These are phyloP conservation scores for Darevskia nairensis DNA, from an alignment of 2,797 vertebrate genomes.

Conservation along the genomic window DNA sequence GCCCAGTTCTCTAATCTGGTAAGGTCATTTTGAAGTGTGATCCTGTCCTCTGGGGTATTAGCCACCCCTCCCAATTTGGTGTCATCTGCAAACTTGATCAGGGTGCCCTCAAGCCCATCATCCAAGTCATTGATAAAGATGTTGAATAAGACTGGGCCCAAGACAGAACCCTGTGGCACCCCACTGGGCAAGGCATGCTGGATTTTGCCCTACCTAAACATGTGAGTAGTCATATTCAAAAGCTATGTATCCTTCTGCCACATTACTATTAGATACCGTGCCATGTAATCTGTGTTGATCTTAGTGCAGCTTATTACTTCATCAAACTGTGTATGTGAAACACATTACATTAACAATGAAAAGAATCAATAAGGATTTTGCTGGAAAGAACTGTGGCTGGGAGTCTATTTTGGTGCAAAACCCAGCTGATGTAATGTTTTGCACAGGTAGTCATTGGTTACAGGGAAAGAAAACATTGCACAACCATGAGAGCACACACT, in stretches of 20 bases:
- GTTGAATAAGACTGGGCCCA: too few species aligned
- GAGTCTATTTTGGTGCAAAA: background rate
- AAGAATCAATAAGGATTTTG: background rate
- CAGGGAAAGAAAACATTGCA: background rate
- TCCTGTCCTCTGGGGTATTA: too few species aligned
- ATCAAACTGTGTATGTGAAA: background rate
- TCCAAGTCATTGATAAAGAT: too few species aligned
- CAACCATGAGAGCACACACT: background rate
- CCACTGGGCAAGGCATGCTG: too few species aligned
- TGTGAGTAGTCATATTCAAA: background rate
- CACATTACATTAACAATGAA: background rate
- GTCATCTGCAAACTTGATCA: too few species aligned
- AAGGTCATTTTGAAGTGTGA: too few species aligned
- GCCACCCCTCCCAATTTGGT: too few species aligned
- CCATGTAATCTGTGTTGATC: background rate
- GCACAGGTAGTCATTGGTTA: background rate
- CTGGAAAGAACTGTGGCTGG: background rate
- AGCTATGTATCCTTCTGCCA: background rate
- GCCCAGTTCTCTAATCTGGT: too few species aligned
- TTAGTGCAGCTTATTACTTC: background rate
- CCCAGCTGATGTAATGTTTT: background rate
- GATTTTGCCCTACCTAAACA: background rate
- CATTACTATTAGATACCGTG: background rate
- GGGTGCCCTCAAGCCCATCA: too few species aligned
- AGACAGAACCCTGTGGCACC: too few species aligned